These are phyloP conservation scores for Eulemur macaco DNA, from an alignment of 2,113 vertebrate species.

Conservation along the genomic window DNA sequence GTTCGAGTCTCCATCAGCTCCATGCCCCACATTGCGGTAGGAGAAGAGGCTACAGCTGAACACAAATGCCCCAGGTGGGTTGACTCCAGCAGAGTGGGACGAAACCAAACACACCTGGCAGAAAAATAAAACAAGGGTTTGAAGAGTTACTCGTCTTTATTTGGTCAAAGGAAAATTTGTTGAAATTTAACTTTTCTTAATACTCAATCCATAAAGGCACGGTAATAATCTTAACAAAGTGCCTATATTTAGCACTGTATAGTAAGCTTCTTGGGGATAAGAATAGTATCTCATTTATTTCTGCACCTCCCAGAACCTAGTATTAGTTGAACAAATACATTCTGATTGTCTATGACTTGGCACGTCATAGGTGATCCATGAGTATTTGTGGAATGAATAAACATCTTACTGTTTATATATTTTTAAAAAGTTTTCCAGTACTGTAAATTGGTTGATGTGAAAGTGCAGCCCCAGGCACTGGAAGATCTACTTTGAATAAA, in stretches of 20 bases:
- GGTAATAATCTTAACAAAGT: background rate
- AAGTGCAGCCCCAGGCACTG: background rate
- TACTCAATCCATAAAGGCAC: background rate
- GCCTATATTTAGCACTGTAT: background rate
- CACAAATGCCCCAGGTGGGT: too few species aligned
- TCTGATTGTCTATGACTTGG: background rate
- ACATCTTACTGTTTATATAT: background rate
- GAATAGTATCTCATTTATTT: background rate
- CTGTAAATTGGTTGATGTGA: background rate
- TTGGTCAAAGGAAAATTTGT: background rate
- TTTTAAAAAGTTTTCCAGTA: background rate
- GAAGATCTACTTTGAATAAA: background rate
- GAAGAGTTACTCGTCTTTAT: background rate
- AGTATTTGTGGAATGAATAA: background rate
- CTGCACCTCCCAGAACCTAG: background rate
- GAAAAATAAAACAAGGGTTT: background rate
- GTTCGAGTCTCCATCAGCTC: background rate
- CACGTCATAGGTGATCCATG: background rate
- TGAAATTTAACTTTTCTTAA: background rate
- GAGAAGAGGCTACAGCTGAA: rapidly evolving
- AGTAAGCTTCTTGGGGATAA: background rate
- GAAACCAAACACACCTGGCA: background rate
- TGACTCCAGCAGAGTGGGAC: background rate
- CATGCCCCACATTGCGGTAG: rapidly evolving
- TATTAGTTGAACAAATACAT: background rate